Conservation (phyloP, 2,113 vertebrate genomes). For the Notarius quadriscutis region DNA sequence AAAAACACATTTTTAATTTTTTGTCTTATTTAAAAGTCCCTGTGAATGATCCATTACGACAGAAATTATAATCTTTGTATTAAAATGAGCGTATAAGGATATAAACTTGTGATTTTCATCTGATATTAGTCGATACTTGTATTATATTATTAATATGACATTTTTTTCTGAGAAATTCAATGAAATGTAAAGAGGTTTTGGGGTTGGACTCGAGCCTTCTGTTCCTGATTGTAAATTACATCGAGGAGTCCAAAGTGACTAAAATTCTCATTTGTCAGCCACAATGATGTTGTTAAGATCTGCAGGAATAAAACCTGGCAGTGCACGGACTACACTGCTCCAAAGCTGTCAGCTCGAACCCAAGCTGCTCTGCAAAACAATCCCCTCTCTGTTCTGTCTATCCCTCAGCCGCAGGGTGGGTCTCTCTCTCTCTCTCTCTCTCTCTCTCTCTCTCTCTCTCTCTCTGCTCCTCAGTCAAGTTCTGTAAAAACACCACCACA, state of each 20-base stretch:
- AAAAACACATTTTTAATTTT: no score
- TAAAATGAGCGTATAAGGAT: not conserved
- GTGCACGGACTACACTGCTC: constrained; percentile 25
- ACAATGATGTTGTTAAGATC: constrained; percentile 7
- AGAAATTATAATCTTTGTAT: not conserved
- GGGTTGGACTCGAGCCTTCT: not conserved
- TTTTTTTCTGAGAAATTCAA: not conserved
- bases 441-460: constrained; percentile 62
- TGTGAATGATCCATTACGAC: not conserved
- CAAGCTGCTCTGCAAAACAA: constrained; percentile 62
- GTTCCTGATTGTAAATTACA: not conserved
- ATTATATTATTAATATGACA: not conserved
- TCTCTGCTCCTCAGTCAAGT: constrained; percentile 52
- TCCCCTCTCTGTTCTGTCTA: constrained; percentile 67
- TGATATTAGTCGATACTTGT: no score
- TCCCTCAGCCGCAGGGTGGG: constrained; percentile 63
- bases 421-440: constrained; percentile 60
- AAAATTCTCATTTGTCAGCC: constrained; percentile 35
- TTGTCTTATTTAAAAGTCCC: not conserved
- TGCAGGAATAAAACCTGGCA: constrained; percentile 14
- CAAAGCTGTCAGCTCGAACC: constrained; percentile 53
- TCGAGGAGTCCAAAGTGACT: constrained; percentile 46
- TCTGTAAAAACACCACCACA: constrained; percentile 71
- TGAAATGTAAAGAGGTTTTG: not conserved
- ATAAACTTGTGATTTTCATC: not conserved